phyloP scores from a whole-genome alignment of 2,797 vertebrate genomes.

The Hemibagrus guttatus region DNA sequence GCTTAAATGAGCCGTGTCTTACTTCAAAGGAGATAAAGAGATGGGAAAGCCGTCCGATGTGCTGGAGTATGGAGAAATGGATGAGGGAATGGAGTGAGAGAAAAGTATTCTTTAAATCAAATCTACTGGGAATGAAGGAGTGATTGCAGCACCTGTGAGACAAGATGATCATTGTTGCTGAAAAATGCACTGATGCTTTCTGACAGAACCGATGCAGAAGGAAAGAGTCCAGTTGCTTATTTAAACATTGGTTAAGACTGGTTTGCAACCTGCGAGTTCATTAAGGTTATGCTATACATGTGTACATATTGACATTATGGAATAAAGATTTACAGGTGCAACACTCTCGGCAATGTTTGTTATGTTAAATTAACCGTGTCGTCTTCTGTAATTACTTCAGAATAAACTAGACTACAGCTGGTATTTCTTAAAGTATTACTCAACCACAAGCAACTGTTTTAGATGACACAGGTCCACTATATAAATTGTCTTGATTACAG shows the following conservation, averaged over 20 bases:
- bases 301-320: background rate
- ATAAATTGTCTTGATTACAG: background rate
- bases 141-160: background rate
- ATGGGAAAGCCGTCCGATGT: constrained; percentile 6
- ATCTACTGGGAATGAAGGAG: constrained; percentile 3
- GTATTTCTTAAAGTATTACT: background rate
- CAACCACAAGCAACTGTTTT: background rate
- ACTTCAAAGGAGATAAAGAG: constrained; percentile 24
- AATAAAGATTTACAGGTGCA: background rate
- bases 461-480: background rate
- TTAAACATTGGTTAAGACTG: background rate
- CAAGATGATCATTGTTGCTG: background rate
- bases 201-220: background rate
- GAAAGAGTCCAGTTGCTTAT: background rate
- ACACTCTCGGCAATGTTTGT: background rate
- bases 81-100: background rate
- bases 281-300: background rate
- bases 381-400: background rate
- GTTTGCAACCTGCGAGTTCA: background rate
- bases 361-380: background rate
- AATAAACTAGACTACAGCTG: background rate
- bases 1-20: constrained; percentile 21
- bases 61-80: constrained; percentile 11
- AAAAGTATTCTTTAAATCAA: constrained; percentile 23
- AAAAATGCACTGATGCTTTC: constrained; percentile 5